Conservation (phyloP, 2,113 vertebrate species). For the Marmota flaviventris region DNA sequence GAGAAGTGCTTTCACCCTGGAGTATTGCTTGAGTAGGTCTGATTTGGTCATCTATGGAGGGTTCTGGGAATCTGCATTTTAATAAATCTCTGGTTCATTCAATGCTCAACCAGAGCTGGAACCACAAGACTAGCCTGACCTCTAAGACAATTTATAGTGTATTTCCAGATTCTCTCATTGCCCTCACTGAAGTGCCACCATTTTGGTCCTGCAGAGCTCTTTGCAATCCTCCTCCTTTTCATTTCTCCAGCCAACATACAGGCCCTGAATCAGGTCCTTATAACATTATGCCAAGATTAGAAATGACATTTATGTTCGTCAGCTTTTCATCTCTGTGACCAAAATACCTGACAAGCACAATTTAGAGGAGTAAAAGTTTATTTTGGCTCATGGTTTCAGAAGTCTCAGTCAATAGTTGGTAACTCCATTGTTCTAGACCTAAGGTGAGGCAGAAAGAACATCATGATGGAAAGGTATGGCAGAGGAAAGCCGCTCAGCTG, state of each 20-base stretch:
- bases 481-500: too few relatives aligned
- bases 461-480: too few relatives aligned
- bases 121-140: neutral
- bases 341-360: too few relatives aligned
- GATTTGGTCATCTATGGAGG: neutral
- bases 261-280: neutral
- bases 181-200: neutral
- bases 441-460: too few relatives aligned
- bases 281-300: neutral
- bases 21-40: constrained; percentile 5
- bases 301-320: neutral
- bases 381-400: too few relatives aligned
- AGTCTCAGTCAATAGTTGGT: too few relatives aligned
- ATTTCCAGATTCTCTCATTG: neutral
- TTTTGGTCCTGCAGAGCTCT: neutral
- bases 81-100: neutral
- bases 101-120: neutral
- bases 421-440: too few relatives aligned
- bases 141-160: neutral
- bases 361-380: too few relatives aligned
- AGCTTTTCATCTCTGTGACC: too few relatives aligned
- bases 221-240: neutral
- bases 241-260: neutral
- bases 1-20: neutral
- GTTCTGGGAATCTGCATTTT: neutral